These are phyloP conservation scores for Copidosoma aretas DNA, from an alignment of 2,888 invertebrate species.

Conservation along the genomic window DNA sequence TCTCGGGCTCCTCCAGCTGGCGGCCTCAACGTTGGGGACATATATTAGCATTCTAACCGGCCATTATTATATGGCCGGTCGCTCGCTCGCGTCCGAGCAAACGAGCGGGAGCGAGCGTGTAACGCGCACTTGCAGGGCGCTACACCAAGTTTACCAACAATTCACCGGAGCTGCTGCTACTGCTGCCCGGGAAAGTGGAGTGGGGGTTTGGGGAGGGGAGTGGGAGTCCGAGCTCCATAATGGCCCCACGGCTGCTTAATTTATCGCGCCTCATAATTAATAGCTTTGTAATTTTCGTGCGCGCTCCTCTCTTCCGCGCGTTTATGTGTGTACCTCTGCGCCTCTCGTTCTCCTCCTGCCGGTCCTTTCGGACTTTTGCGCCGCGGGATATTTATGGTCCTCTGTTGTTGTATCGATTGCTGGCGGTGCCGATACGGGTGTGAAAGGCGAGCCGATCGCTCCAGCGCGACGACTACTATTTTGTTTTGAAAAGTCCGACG, in stretches of 20 bases:
- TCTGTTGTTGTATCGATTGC: neutral
- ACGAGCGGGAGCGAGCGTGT: slow-evolving; percentile 15
- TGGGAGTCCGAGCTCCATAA: slow-evolving; percentile 55
- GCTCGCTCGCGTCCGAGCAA: neutral
- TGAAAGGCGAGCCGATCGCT: neutral
- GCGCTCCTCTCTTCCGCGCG: slow-evolving; percentile 21
- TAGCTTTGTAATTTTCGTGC: slow-evolving; percentile 64
- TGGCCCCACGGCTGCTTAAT: slow-evolving; percentile 61
- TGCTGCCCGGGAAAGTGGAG: slow-evolving; percentile 9
- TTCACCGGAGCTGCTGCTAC: slow-evolving; percentile 51
- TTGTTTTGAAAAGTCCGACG: neutral
- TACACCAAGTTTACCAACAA: slow-evolving; percentile 61
- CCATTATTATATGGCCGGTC: slow-evolving; percentile 61
- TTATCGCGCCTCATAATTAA: slow-evolving; percentile 62
- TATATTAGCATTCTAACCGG: slow-evolving; percentile 63
- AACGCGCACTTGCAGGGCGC: slow-evolving; percentile 25
- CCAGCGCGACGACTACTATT: no score
- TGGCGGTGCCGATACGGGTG: neutral
- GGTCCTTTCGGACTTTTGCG: neutral
- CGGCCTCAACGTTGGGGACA: slow-evolving; percentile 50
- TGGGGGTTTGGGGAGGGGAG: slow-evolving; percentile 41
- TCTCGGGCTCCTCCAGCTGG: neutral
- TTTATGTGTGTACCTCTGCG: no score
- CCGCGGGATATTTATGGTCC: no score
- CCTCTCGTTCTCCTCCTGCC: neutral